Base-by-base conservation (phyloP, 2,113 vertebrate genomes). In the Pungitius pungitius region DNA sequence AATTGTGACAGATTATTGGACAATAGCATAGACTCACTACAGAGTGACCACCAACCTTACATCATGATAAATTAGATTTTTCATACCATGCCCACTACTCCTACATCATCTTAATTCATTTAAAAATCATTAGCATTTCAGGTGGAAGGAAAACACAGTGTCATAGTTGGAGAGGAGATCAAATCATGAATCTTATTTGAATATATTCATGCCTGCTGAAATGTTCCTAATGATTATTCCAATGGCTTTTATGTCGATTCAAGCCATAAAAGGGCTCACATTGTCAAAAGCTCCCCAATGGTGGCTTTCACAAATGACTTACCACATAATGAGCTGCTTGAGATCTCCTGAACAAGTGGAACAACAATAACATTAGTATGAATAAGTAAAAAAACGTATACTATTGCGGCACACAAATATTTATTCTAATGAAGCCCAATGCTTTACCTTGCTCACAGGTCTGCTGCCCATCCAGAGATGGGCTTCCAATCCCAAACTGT, bases 251-350 rank as follows among this genome's bases (percentile, higher is more conserved):
- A 26, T 26, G 13, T 26, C 24, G 1, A 17, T 30, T 26, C 14
- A 15, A 55, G 54, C 7, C 2, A 6, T 49, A 52, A n/a, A 22
- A n/a, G n/a, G 10, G 64, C 49, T 52, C 2, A 0, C 17, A 45
- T 49, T 33, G 43, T 60, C 22, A 59, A 75, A 63, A 54, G 22
- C 42, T 62, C 5, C 10, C 42, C 15, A n/a, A 26, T 4, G 8
- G 55, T 8, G 26, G 15, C 55, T 75, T 49, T 33, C 0, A 27
- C 11, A 5, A 30, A 59, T 37, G 30, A 83, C 93, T 93, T 84
- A 95, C 95, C 95, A 95, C 87, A 95, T 86, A 61, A 95, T 85
- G 63, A 95, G 94, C 70, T 95, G 93, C 72, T 94, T 94, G 40
- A 95, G 90, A 82, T 94, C 92, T 60, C 94, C 95, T 95, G 81